Evolutionary conservation across 2,113 vertebrate species (phyloP).

Genomic region (Gambusia holbrooki): DNA sequence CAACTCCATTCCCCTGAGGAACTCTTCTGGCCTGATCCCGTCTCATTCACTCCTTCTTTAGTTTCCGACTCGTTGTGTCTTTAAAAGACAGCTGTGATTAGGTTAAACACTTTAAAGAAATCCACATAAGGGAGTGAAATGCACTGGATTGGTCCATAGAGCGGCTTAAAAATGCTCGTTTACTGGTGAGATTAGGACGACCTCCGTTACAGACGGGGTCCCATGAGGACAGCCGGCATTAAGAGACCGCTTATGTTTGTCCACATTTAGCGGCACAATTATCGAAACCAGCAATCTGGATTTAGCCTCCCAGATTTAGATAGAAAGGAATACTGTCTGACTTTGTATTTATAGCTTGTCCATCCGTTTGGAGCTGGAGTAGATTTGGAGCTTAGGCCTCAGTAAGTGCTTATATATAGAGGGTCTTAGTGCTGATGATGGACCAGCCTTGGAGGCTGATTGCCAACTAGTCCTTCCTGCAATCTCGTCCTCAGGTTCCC

Average conservation of each 20-base stretch:
- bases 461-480: slow-evolving; percentile 44
- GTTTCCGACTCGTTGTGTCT: slow-evolving; percentile 11
- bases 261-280: slow-evolving; percentile 16
- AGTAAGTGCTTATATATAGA: slow-evolving; percentile 68
- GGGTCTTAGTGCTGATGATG: slow-evolving; percentile 58
- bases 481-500: slow-evolving; percentile 28
- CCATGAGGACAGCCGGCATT: slow-evolving; percentile 29
- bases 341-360: slow-evolving; percentile 66
- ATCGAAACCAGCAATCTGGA: slow-evolving; percentile 20
- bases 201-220: slow-evolving; percentile 26
- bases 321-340: slow-evolving; percentile 41
- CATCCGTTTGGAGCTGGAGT: slow-evolving; percentile 57
- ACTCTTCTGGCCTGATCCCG: background rate
- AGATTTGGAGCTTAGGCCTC: slow-evolving; percentile 70
- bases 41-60: slow-evolving; percentile 14
- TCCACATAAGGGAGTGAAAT: slow-evolving; percentile 22
- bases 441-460: slow-evolving; percentile 43
- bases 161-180: slow-evolving; percentile 31
- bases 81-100: slow-evolving; percentile 34
- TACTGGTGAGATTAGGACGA: slow-evolving; percentile 48
- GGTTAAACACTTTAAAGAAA: slow-evolving; percentile 50
- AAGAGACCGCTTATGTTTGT: slow-evolving; percentile 22
- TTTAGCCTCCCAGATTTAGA: slow-evolving; percentile 59
- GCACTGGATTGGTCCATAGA: slow-evolving; percentile 27
- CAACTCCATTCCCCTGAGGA: background rate